Evolutionary conservation across 2,797 vertebrate species (phyloP).

Genomic region (Peromyscus melanophrys): DNA sequence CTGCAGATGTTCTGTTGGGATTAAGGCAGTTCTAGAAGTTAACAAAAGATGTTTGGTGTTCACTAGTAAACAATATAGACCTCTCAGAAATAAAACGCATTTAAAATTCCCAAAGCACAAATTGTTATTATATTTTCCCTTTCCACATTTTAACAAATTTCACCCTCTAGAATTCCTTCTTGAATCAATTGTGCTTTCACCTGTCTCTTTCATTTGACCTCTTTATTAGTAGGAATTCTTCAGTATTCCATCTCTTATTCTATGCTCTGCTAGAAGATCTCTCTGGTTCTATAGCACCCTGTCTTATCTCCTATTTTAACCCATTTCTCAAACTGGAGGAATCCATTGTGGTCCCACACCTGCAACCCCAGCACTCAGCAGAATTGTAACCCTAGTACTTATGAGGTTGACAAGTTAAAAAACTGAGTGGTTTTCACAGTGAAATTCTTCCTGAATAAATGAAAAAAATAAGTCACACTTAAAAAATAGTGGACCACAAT

Average conservation of each 20-base stretch:
- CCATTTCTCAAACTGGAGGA: neutral
- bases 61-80: neutral
- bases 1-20: conserved; percentile 49
- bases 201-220: neutral
- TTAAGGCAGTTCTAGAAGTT: conserved; percentile 68
- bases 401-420: neutral
- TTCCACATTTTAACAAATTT: conserved; percentile 17
- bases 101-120: conserved; percentile 1
- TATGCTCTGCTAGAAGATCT: neutral
- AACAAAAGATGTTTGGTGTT: neutral
- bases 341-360: neutral
- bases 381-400: neutral
- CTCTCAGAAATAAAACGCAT: conserved; percentile 42
- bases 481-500: neutral
- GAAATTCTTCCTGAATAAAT: neutral
- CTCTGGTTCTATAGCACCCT: neutral
- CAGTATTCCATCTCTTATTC: neutral
- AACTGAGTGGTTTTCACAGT: no score
- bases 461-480: neutral
- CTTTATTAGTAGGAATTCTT: neutral
- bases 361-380: neutral
- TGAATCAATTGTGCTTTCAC: neutral
- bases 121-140: neutral
- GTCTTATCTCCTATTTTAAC: neutral
- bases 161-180: neutral